Conservation (phyloP, 1,140 invertebrate species). For the Drosophila ananassae region DNA sequence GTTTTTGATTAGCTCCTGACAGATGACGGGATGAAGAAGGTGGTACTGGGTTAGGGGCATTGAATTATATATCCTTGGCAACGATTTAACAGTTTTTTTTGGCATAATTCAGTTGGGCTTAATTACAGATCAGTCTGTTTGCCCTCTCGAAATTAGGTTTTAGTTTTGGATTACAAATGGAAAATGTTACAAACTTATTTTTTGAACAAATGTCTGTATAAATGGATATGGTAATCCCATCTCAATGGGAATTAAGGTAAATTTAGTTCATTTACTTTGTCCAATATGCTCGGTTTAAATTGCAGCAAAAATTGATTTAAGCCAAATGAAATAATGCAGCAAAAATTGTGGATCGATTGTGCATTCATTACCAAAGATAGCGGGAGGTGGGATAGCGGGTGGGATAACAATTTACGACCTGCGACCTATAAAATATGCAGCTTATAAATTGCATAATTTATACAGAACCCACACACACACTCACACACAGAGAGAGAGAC, state of each 20-base stretch:
- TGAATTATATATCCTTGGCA: conserved; percentile 52
- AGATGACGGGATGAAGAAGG: conserved; percentile 17
- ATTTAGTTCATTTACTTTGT: conserved; percentile 23
- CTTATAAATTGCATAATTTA: conserved; percentile 78
- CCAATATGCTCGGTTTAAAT: not conserved
- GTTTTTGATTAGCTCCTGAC: conserved; percentile 75
- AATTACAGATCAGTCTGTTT: conserved; percentile 60
- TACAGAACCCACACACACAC: conserved; percentile 14
- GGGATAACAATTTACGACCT: conserved; percentile 66
- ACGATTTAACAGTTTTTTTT: conserved; percentile 36
- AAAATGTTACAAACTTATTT: not conserved
- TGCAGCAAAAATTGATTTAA: conserved; percentile 24
- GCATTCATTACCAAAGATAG: conserved; percentile 41
- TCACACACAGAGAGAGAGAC: conserved; percentile 33
- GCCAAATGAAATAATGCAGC: conserved; percentile 38
- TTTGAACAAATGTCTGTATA: not conserved
- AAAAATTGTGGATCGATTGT: conserved; percentile 45
- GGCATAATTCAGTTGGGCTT: conserved; percentile 58
- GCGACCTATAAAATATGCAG: conserved; percentile 71
- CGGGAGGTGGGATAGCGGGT: not conserved
- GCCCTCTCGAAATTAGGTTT: conserved; percentile 55
- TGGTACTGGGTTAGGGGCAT: not conserved
- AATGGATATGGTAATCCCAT: not conserved
- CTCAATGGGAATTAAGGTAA: not conserved
- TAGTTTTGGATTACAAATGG: not conserved